These are phyloP conservation scores for Varecia variegata DNA, from an alignment of 2,797 vertebrate species.

Conservation along the genomic window DNA sequence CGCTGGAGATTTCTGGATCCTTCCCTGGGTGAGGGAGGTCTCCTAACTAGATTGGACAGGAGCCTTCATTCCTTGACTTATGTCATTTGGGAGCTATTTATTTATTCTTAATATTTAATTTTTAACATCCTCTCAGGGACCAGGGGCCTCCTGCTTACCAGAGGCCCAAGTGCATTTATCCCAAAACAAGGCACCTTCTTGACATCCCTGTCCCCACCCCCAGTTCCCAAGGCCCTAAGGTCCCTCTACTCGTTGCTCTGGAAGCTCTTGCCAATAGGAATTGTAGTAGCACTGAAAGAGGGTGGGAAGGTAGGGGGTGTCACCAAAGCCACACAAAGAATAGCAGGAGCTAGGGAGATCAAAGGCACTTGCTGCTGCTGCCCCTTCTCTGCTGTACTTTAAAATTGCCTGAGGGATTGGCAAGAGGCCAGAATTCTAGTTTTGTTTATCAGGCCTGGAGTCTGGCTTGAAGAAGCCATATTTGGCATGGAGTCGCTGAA, in stretches of 20 bases:
- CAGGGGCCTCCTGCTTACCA: conserved; percentile 73
- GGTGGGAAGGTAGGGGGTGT: neutral
- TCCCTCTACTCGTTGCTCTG: conserved; percentile 30
- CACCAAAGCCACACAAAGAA: neutral
- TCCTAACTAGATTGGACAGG: conserved; percentile 63
- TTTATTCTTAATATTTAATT: conserved; percentile 81
- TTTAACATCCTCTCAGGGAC: conserved; percentile 80
- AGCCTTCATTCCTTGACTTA: conserved; percentile 69
- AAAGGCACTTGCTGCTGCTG: conserved; percentile 21
- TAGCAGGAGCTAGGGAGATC: neutral
- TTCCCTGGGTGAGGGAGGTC: conserved; percentile 64
- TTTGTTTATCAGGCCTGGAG: conserved; percentile 33
- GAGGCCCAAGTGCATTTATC: conserved; percentile 79
- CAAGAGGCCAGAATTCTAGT: conserved; percentile 29
- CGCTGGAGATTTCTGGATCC: conserved; percentile 72
- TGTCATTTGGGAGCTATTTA: conserved; percentile 78
- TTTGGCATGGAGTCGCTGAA: conserved; percentile 48
- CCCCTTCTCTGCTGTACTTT: conserved; percentile 35
- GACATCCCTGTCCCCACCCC: neutral
- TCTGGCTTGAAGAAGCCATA: conserved; percentile 40
- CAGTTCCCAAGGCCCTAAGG: neutral
- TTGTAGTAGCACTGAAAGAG: neutral
- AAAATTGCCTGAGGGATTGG: conserved; percentile 23
- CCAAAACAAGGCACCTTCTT: conserved; percentile 72
- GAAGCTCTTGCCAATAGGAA: conserved; percentile 32